phyloP scores from a whole-genome alignment of 2,888 invertebrate genomes.

The Tetrapedia diversipes region DNA sequence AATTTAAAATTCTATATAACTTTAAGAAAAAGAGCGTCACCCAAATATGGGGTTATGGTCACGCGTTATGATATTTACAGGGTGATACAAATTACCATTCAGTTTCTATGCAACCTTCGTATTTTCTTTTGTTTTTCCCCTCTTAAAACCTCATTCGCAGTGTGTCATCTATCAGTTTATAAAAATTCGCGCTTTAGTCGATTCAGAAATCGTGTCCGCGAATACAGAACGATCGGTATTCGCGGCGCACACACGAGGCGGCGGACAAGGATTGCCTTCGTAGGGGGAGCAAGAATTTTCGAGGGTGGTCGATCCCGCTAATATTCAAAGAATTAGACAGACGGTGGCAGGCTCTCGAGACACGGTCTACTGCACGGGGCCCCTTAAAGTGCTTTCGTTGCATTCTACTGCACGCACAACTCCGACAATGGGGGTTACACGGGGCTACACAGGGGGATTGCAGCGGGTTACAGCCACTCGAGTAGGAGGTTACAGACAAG shows the following conservation, averaged over 20 bases:
- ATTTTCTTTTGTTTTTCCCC: no score
- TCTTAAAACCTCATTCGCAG: no score
- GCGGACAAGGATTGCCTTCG: conserved; percentile 8
- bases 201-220: not conserved
- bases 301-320: conserved; percentile 72
- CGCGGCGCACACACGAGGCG: conserved; percentile 24
- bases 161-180: no score
- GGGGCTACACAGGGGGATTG: conserved; percentile 39
- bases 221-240: conserved; percentile 33
- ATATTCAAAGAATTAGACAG: conserved; percentile 76
- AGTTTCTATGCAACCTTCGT: no score
- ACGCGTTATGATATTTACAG: no score
- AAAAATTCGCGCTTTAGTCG: no score
- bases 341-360: conserved; percentile 74
- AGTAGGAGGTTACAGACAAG: conserved; percentile 60
- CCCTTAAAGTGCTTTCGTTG: conserved; percentile 73
- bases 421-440: conserved; percentile 64
- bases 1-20: no score
- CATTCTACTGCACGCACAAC: conserved; percentile 62
- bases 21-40: no score
- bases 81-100: no score
- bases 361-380: conserved; percentile 73
- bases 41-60: no score
- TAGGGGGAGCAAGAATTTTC: conserved; percentile 54
- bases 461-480: conserved; percentile 63